Conservation (phyloP, 2,797 vertebrate species). For the Clarias fuscus region DNA sequence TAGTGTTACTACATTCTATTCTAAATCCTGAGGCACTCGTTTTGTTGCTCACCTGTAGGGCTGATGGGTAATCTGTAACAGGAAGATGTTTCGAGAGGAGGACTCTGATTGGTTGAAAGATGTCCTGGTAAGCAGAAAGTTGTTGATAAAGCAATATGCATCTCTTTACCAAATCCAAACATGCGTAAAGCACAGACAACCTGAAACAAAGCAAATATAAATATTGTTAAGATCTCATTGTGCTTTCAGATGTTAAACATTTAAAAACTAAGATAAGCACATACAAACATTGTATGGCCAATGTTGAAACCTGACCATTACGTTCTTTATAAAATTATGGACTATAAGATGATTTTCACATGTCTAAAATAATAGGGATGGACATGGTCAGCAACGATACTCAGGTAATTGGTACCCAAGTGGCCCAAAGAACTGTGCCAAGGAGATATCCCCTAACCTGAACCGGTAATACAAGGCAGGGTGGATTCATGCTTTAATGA, state of each 20-base stretch:
- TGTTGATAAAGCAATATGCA: conserved; percentile 77
- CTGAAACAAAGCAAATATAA: conserved; percentile 63
- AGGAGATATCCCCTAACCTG: no score
- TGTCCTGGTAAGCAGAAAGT: conserved; percentile 74
- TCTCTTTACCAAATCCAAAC: conserved; percentile 82
- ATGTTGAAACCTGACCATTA: neutral
- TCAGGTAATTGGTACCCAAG: no score
- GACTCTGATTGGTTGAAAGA: conserved; percentile 76
- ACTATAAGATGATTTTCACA: neutral
- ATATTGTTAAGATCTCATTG: neutral
- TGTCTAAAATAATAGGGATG: no score
- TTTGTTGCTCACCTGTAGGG: conserved; percentile 76
- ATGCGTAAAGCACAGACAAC: conserved; percentile 79
- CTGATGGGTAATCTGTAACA: conserved; percentile 66
- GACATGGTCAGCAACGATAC: no score
- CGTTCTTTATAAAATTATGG: neutral
- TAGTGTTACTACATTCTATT: neutral
- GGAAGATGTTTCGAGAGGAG: conserved; percentile 77
- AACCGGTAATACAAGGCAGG: no score
- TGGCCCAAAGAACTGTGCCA: no score
- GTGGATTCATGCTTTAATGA: no score
- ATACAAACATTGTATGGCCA: neutral
- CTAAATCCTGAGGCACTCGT: neutral
- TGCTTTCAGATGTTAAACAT: neutral
- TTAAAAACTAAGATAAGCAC: neutral